Evolutionary conservation across 1,140 invertebrate genomes (phyloP).

Genomic region (Drosophila pruinosa): DNA sequence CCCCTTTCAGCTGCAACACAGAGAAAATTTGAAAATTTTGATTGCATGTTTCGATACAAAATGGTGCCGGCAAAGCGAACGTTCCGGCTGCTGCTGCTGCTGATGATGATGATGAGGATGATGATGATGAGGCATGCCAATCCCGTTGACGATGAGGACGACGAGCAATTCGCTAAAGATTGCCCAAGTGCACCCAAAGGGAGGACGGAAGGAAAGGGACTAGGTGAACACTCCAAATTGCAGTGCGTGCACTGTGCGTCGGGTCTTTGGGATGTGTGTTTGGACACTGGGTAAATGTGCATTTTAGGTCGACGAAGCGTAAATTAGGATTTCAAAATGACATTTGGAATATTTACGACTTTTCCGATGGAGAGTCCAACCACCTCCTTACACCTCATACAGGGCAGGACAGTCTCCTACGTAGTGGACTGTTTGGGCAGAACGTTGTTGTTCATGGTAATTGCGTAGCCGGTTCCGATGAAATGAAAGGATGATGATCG

Average conservation of each 20-base stretch:
- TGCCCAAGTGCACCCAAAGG: slow-evolving; percentile 22
- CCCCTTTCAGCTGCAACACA: slow-evolving; percentile 5
- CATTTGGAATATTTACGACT: slow-evolving; percentile 83
- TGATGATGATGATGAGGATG: slow-evolving; percentile 24
- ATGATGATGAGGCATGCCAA: slow-evolving; percentile 79
- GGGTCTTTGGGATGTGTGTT: slow-evolving; percentile 17
- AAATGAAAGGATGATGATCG: slow-evolving; percentile 3
- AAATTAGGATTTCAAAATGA: slow-evolving; percentile 83
- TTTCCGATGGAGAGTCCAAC: slow-evolving; percentile 39
- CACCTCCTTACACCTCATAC: neutral
- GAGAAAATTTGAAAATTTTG: slow-evolving; percentile 81
- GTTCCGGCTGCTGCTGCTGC: slow-evolving; percentile 5
- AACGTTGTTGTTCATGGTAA: slow-evolving; percentile 77
- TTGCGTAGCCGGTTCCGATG: slow-evolving; percentile 55
- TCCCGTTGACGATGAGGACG: slow-evolving; percentile 57
- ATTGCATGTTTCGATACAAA: slow-evolving; percentile 82
- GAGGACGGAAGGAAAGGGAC: neutral
- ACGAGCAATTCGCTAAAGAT: slow-evolving; percentile 43
- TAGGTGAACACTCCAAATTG: slow-evolving; percentile 44
- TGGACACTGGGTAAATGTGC: slow-evolving; percentile 69
- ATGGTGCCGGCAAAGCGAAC: slow-evolving; percentile 72
- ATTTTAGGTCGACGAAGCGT: slow-evolving; percentile 82
- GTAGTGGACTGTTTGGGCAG: neutral
- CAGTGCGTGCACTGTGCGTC: slow-evolving; percentile 68
- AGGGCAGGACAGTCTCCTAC: neutral